These are phyloP conservation scores for Crotalus helleri DNA, from an alignment of 2,113 vertebrate genomes.

Conservation along the genomic window DNA sequence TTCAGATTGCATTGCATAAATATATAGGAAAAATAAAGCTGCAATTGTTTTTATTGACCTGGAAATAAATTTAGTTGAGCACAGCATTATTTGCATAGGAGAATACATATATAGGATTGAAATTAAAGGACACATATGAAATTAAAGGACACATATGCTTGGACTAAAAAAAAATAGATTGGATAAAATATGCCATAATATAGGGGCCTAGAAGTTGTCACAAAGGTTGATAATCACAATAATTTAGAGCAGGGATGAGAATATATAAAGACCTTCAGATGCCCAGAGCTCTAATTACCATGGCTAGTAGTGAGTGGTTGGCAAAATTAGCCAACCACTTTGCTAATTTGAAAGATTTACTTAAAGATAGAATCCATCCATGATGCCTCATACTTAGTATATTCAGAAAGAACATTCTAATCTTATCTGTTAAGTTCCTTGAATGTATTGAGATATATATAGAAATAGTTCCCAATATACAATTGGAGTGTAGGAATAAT, in stretches of 20 bases:
- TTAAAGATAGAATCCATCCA: neutral
- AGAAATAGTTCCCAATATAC: neutral
- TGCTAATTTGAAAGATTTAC: no score
- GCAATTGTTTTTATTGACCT: neutral
- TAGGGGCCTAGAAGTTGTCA: neutral
- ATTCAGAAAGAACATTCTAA: neutral
- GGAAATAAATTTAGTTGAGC: neutral
- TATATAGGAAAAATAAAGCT: neutral
- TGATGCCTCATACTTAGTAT: neutral
- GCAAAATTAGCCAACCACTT: no score
- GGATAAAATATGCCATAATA: neutral
- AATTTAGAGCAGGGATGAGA: neutral
- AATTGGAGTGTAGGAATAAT: neutral
- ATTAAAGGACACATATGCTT: neutral
- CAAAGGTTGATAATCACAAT: neutral
- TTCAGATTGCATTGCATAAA: neutral
- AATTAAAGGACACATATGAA: neutral
- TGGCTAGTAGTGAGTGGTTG: neutral
- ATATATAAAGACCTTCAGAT: neutral
- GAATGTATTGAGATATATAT: neutral
- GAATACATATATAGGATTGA: neutral
- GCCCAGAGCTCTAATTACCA: neutral
- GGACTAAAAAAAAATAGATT: neutral
- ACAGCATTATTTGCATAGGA: neutral
- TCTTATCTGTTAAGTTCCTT: neutral